Base-by-base conservation (phyloP, 2,113 vertebrate genomes). In the Ovibos moschatus region DNA sequence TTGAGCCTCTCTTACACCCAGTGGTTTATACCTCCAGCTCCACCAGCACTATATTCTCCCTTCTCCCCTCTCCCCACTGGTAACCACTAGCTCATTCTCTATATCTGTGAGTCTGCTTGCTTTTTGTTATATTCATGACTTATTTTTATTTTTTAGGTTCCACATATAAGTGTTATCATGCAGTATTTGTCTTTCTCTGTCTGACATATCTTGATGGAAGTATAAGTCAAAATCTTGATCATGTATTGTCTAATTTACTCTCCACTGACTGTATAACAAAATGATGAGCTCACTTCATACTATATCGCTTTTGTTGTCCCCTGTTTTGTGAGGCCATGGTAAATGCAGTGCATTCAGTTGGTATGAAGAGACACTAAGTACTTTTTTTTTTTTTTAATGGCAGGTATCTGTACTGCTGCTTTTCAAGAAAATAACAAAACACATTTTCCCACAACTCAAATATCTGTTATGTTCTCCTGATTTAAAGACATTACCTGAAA, bases 401-500 rank as follows among this genome's bases (percentile, higher is more conserved):
- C 10, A 84, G 16, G 19, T 57, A 15, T 27, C 60, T 40, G n/a
- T 25, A 81, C 33, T 10, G 12, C 57, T 21, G 7, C 55, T 53
- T 89, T 82, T 71, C 51, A 97, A 87, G 50, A 60, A 16, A 45
- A 45, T 45, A 82, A 82, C 53, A 91, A 89, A 88, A 27, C 45
- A 94, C 36, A 78, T 94, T 91, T 71, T 86, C 47, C 74, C 21
- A 11, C 89, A 55, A 90, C 40, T 81, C 51, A 94, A 93, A 67
- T 87, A 83, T 36, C 50, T 95, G 23, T 33, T 76, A 71, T n/a
- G 27, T 45, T 57, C 94, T 23, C 9, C 50, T 87, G 58, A 81
- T 93, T 94, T 87, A 85, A 95, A 50, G 8, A 88, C 12, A 85
- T 47, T 84, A 96, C 92, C 43, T 91, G 40, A 85, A 96, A 94